Base-by-base conservation (phyloP, 2,797 vertebrate genomes). In the Champsocephalus gunnari region DNA sequence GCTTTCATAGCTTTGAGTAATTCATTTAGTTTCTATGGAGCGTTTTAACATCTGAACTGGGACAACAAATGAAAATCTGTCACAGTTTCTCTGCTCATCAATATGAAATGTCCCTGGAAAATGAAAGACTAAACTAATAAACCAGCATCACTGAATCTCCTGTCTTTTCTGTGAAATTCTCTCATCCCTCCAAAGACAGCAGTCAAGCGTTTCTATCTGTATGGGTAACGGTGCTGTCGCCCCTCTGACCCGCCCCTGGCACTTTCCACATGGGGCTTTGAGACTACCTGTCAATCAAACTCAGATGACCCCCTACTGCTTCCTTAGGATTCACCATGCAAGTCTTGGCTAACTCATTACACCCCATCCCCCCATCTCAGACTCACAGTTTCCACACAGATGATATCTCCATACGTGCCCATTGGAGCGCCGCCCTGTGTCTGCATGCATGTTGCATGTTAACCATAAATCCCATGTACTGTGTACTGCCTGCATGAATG, bases 231-330 rank as follows among this genome's bases (percentile, higher is more conserved):
- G 66, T 49, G 61, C 79, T 86, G 70, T 80, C 49, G 77, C 85
- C 81, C 85, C 66, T 67, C 53, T 87, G 90, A 92, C 86, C 86
- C 83, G 87, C 88, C 85, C 84, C 77, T 75, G 86, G 89, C 86
- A 89, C 79, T 79, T 83, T 65, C 88, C 81, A 84, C 80, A 60
- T 73, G 83, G 83, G 81, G 72, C 76, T 85, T 56, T 62, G 45
- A 74, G 66, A 79, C 75, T 71, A 70, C 69, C 87, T 82, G 88
- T 89, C 89, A 93, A 83, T 92, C 91, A 92, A 88, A 81, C 58
- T 69, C 68, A 59, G 17, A 82, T 51, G 48, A 57, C 49, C 49
- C 43, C 60, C 48, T 9, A 4, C 32, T 58, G 19, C 48, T 34
- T 71, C 85, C 72, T 67, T 43, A 53, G 13, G 67, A 75, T 6